Evolutionary conservation across 2,888 invertebrate species (phyloP).

Genomic region (Coenonympha arcania): DNA sequence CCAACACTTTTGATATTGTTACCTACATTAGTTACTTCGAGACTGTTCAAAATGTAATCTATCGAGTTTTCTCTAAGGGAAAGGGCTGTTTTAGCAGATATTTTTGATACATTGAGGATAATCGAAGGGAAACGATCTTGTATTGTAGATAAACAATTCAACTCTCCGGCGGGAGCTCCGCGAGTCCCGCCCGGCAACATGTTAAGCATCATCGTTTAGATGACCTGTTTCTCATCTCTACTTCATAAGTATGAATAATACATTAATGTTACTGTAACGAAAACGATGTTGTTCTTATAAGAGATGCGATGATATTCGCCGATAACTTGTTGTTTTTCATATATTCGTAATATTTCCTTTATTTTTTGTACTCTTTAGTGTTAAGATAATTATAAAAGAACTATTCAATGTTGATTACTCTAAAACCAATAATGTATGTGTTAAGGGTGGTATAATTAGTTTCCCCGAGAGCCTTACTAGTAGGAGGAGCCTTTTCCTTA

Average conservation of each 20-base stretch:
- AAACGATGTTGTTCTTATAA: constrained; percentile 73
- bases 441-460: constrained; percentile 69
- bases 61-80: constrained; percentile 72
- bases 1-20: constrained; percentile 69
- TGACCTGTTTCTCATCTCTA: constrained; percentile 46
- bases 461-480: constrained; percentile 72
- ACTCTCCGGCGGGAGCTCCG: constrained; percentile 26
- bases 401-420: constrained; percentile 74
- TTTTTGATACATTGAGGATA: constrained; percentile 73
- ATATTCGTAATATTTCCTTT: constrained; percentile 75
- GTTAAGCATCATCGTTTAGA: constrained; percentile 34
- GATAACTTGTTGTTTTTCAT: constrained; percentile 73
- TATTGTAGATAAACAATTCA: constrained; percentile 43
- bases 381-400: constrained; percentile 72
- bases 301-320: constrained; percentile 68
- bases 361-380: constrained; percentile 75
- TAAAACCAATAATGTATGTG: constrained; percentile 69
- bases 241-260: constrained; percentile 60
- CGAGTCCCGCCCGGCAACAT: constrained; percentile 22
- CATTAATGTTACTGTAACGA: constrained; percentile 69
- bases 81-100: constrained; percentile 73
- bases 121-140: constrained; percentile 69
- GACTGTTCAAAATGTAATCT: constrained; percentile 71
- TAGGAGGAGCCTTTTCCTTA: constrained; percentile 70
- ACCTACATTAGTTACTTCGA: constrained; percentile 73